A percentile compares a stretch with the other conserved stretches of the same genome.
phyloP scores from a whole-genome alignment of 2,797 vertebrate species.

The Epinephelus awoara region DNA sequence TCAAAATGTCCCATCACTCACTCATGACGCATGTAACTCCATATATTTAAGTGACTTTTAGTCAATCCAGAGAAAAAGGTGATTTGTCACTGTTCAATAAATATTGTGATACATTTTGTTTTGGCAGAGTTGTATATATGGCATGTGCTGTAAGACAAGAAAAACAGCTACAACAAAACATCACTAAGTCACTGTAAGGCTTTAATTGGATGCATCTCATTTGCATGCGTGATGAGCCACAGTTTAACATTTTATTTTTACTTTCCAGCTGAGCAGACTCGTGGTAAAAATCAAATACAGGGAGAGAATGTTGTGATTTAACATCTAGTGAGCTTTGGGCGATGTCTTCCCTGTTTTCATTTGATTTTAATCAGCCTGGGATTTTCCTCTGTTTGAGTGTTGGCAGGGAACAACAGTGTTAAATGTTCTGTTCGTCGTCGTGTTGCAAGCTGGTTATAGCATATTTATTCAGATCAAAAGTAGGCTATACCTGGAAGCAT shows the following conservation, averaged over 20 bases:
- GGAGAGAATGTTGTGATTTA: slow-evolving; percentile 62
- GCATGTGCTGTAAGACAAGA: background rate
- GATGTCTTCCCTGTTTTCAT: slow-evolving; percentile 67
- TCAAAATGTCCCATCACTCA: background rate
- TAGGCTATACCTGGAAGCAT: slow-evolving; percentile 83
- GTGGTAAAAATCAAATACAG: slow-evolving; percentile 41
- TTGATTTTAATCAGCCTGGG: slow-evolving; percentile 75
- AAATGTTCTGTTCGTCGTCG: slow-evolving; percentile 81
- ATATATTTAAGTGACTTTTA: background rate
- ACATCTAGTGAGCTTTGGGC: slow-evolving; percentile 69
- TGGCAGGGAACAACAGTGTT: slow-evolving; percentile 82
- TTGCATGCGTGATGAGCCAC: slow-evolving; percentile 51
- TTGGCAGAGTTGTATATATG: background rate
- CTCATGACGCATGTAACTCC: background rate
- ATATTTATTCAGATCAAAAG: slow-evolving; percentile 82
- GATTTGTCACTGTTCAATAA: background rate
- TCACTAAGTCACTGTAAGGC: slow-evolving; percentile 18
- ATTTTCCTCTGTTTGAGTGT: slow-evolving; percentile 61
- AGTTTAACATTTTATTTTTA: slow-evolving; percentile 57
- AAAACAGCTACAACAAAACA: slow-evolving; percentile 29
- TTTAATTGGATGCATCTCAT: slow-evolving; percentile 54
- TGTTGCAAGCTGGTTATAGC: slow-evolving; percentile 72
- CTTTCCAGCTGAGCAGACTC: slow-evolving; percentile 59
- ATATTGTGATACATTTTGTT: background rate
- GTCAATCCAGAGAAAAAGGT: background rate